Base-by-base conservation (phyloP, 2,888 invertebrate genomes). In the Aquatica leii region DNA sequence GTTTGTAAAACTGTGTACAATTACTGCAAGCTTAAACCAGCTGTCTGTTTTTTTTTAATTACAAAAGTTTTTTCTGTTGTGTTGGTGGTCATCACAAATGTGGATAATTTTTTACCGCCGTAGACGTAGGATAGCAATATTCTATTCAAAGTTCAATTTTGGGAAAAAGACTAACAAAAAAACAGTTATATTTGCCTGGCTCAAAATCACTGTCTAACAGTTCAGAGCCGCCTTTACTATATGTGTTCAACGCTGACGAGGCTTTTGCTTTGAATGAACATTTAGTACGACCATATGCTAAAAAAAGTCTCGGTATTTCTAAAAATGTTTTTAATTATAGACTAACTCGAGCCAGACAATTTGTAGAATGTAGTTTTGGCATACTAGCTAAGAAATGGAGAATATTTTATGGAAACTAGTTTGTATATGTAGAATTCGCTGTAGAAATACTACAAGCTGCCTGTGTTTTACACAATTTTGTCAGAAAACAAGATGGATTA, bases 391-490 rank as follows among this genome's bases (percentile, higher is more conserved):
- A 9, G 3, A 37, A 37, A 37, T 48, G 20, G 49, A 14, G 49
- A 17, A 18, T 49, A 21, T 49, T 49, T 18, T 18, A 49, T 20
- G 17, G 17, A n/a, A 49, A 18, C 17, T 21, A 17, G 6, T 11
- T n/a, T 21, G 21, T 49, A 17, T 6, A 18, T n/a, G 21, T n/a
- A 18, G 18, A 14, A 17, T 49, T 49, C 17, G 49, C 49, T 49
- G 18, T 49, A n/a, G 24, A 21, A 18, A 24, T 49, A 21, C 14
- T 18, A 18, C 14, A 49, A 49, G 14, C 49, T n/a, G 49, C 49
- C 11, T 49, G 49, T 18, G 49, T 49, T 9, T 24, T 49, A 18
- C 49, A 49, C 18, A 49, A 49, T 17, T 49, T 49, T 49, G 49
- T 18, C 11, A 18, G 14, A 21, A n/a, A 11, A 49, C 14, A 18